These are phyloP conservation scores for Philonicus albiceps DNA, from an alignment of 2,888 invertebrate species.

Conservation along the genomic window DNA sequence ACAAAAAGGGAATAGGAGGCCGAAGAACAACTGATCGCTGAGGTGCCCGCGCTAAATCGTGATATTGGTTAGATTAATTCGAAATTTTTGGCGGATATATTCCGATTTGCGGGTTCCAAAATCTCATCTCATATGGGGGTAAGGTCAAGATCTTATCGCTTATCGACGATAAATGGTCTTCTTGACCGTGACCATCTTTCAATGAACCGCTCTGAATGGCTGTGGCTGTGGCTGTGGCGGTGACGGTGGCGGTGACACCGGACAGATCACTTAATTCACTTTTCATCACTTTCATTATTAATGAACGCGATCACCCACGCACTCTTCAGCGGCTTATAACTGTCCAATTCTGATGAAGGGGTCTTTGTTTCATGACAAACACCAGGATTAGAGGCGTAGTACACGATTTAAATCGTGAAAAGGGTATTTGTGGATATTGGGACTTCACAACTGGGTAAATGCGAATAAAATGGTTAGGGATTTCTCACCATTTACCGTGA, in stretches of 20 bases:
- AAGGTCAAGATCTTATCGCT: not conserved
- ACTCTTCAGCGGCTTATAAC: not conserved
- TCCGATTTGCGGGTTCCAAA: not conserved
- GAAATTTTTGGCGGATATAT: not conserved
- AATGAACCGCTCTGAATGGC: not conserved
- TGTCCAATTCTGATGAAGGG: not conserved
- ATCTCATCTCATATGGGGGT: not conserved
- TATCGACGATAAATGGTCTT: not conserved
- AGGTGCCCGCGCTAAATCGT: not conserved
- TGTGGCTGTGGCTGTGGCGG: not conserved
- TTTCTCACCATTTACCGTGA: not conserved
- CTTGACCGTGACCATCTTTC: not conserved
- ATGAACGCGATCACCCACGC: not conserved
- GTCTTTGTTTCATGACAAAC: not conserved
- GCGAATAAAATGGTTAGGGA: not conserved
- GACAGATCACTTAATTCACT: not conserved
- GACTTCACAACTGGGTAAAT: not conserved
- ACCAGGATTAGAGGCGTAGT: not conserved
- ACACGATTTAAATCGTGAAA: not conserved
- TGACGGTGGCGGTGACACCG: not conserved
- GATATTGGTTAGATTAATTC: not conserved
- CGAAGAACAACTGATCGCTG: not conserved
- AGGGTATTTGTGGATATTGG: not conserved
- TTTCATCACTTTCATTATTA: not conserved
- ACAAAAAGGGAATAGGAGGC: not conserved